A percentile compares a stretch with the other conserved stretches of the same genome.
These are phyloP conservation scores for Galerucella calmariensis DNA, from an alignment of 2,888 invertebrate species.

Conservation along the genomic window DNA sequence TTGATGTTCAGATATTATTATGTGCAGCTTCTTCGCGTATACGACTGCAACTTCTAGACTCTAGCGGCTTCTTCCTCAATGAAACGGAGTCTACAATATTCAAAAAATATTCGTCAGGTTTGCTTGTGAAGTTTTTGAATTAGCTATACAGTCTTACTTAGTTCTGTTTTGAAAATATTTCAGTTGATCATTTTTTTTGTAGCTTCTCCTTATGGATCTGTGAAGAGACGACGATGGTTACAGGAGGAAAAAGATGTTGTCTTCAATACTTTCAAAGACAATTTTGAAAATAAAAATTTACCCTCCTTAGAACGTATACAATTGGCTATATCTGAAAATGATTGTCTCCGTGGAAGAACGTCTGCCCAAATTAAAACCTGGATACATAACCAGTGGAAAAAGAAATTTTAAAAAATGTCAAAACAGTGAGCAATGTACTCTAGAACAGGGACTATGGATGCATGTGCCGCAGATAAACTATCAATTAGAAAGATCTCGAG, in stretches of 20 bases:
- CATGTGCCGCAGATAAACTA: too few relatives aligned
- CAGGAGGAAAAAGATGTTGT: slow-evolving; percentile 18
- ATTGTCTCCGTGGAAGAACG: slow-evolving; percentile 14
- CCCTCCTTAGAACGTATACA: slow-evolving; percentile 18
- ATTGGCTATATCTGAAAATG: slow-evolving; percentile 5
- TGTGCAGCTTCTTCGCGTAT: too few relatives aligned
- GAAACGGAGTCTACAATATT: too few relatives aligned
- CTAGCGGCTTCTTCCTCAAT: too few relatives aligned
- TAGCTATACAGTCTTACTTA: neutral
- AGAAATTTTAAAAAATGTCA: neutral
- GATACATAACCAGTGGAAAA: slow-evolving; percentile 21
- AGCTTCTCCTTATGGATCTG: slow-evolving; percentile 23
- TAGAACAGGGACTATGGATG: neutral
- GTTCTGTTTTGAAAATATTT: neutral
- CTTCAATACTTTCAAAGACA: slow-evolving; percentile 1
- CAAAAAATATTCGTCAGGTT: too few relatives aligned
- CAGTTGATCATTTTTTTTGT: neutral
- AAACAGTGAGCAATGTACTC: neutral
- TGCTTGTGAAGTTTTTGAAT: too few relatives aligned
- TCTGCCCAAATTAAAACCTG: slow-evolving; percentile 29
- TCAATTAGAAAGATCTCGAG: neutral
- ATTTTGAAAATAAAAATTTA: slow-evolving; percentile 18
- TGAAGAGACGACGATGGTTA: slow-evolving; percentile 20
- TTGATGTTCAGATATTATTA: too few relatives aligned
- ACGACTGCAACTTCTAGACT: too few relatives aligned